phyloP scores from a whole-genome alignment of 2,113 vertebrate genomes.

The Dipodomys merriami region DNA sequence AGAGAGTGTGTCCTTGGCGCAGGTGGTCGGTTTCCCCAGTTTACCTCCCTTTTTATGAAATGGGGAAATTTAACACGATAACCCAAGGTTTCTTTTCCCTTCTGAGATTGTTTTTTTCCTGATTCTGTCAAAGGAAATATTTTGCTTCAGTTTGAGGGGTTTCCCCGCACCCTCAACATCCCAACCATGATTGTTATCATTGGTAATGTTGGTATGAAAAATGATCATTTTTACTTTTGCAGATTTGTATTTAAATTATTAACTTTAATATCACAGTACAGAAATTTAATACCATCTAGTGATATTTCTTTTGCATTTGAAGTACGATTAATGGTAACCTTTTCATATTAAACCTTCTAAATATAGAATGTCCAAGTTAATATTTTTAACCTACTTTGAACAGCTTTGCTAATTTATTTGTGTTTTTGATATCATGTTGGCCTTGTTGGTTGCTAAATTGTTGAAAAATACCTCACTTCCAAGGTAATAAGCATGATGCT shows the following conservation, averaged over 20 bases:
- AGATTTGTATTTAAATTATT: slow-evolving; percentile 55
- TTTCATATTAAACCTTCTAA: slow-evolving; percentile 31
- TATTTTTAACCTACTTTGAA: slow-evolving; percentile 39
- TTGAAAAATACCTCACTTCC: slow-evolving; percentile 32
- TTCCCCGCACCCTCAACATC: not conserved
- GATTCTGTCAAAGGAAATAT: not conserved
- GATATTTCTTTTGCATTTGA: slow-evolving; percentile 42
- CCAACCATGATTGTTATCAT: slow-evolving; percentile 36
- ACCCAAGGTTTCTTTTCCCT: not conserved
- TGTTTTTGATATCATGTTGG: slow-evolving; percentile 42
- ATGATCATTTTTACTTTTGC: slow-evolving; percentile 56
- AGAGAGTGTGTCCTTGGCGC: not conserved
- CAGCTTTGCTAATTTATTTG: slow-evolving; percentile 58
- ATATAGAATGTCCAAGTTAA: slow-evolving; percentile 25
- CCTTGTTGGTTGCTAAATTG: slow-evolving; percentile 40
- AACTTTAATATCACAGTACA: slow-evolving; percentile 36
- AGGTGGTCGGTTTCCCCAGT: not conserved
- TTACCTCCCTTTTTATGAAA: not conserved
- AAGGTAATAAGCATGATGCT: not conserved
- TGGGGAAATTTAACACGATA: not conserved
- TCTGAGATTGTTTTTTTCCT: not conserved
- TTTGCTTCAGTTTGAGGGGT: slow-evolving; percentile 19
- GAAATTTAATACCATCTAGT: not conserved
- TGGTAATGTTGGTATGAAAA: slow-evolving; percentile 19
- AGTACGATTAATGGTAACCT: not conserved